These are phyloP conservation scores for Molossus molossus DNA, from an alignment of 2,797 vertebrate genomes.

Conservation along the genomic window DNA sequence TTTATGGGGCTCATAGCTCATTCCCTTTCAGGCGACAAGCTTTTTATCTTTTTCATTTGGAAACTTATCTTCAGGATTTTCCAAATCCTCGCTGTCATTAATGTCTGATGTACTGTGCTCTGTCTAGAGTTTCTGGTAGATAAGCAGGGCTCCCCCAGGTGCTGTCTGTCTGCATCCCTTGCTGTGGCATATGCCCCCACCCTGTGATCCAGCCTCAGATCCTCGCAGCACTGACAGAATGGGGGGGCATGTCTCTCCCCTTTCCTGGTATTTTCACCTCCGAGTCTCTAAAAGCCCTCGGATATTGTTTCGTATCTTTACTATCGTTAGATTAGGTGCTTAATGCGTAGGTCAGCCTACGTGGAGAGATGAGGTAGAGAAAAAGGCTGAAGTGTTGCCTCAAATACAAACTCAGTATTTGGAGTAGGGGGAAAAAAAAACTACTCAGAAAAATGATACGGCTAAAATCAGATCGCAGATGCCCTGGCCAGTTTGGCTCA, in stretches of 20 bases:
- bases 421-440: not conserved
- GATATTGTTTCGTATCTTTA: not conserved
- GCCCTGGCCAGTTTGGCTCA: too few relatives aligned
- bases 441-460: slow-evolving; percentile 29
- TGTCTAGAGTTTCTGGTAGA: slow-evolving; percentile 58
- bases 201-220: slow-evolving; percentile 80
- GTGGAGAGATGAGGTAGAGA: not conserved
- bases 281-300: not conserved
- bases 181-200: slow-evolving; percentile 76
- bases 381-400: slow-evolving; percentile 18
- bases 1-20: slow-evolving; percentile 88
- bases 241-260: not conserved
- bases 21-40: slow-evolving; percentile 88
- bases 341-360: not conserved
- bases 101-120: slow-evolving; percentile 86
- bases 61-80: slow-evolving; percentile 86
- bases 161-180: slow-evolving; percentile 79
- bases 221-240: slow-evolving; percentile 81
- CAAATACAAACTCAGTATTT: not conserved
- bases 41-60: slow-evolving; percentile 88
- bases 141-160: slow-evolving; percentile 79
- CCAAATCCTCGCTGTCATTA: slow-evolving; percentile 81
- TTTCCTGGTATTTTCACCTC: slow-evolving; percentile 73
- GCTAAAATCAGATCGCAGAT: slow-evolving; percentile 62
- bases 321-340: not conserved